phyloP scores from a whole-genome alignment of 2,888 invertebrate species.

The Halictus quadricinctus region DNA sequence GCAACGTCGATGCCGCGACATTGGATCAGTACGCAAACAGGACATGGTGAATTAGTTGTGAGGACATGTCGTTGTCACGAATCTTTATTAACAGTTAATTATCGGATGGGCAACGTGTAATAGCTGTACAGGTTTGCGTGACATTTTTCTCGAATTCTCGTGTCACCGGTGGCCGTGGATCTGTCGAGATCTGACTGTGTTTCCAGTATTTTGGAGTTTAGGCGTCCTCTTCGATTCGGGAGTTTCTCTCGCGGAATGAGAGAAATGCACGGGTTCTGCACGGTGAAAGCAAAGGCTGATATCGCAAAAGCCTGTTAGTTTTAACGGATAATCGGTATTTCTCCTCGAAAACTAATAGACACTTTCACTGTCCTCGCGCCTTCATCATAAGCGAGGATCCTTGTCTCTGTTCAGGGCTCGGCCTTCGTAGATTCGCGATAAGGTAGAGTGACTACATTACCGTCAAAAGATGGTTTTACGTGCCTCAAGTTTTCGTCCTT shows the following conservation, averaged over 20 bases:
- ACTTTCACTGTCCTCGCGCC: neutral
- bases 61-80: slow-evolving; percentile 11
- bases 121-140: slow-evolving; percentile 16
- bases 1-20: neutral
- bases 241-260: neutral
- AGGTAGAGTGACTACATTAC: too few relatives aligned
- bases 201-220: neutral
- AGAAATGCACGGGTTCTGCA: neutral
- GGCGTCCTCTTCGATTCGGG: neutral
- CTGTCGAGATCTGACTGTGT: neutral
- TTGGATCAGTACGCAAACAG: slow-evolving; percentile 23
- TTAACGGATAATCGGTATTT: neutral
- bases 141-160: neutral
- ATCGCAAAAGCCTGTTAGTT: neutral
- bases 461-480: too few relatives aligned
- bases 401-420: neutral
- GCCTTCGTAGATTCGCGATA: too few relatives aligned
- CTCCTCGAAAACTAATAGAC: neutral
- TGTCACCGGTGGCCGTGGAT: neutral
- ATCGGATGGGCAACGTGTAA: neutral
- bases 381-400: neutral
- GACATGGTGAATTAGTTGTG: slow-evolving; percentile 11
- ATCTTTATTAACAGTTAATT: slow-evolving; percentile 21
- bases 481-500: too few relatives aligned
- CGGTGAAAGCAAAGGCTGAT: slow-evolving; percentile 8